Conservation (phyloP, 1,140 invertebrate species). For the Procambarus virginalis region DNA sequence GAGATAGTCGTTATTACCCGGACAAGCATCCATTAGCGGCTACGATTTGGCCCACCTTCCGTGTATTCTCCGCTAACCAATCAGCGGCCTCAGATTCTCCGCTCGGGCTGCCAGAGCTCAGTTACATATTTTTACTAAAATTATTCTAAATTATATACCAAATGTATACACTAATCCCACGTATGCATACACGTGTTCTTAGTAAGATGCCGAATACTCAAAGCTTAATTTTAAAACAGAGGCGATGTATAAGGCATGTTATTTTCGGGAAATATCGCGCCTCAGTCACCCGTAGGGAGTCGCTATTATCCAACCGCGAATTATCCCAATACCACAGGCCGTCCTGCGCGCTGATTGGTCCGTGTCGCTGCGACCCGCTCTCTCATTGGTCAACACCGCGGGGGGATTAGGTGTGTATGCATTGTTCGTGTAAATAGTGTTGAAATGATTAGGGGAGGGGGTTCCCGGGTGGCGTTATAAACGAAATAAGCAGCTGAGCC, state of each 20-base stretch:
- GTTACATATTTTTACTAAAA: neutral
- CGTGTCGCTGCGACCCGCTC: constrained; percentile 27
- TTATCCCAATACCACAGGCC: constrained; percentile 67
- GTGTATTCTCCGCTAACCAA: constrained; percentile 58
- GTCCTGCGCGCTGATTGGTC: constrained; percentile 61
- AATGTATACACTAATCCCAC: no score
- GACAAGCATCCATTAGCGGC: constrained; percentile 64
- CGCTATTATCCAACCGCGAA: constrained; percentile 68
- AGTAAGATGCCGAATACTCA: no score
- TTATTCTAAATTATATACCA: neutral
- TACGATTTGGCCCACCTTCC: constrained; percentile 61
- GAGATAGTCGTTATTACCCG: constrained; percentile 51
- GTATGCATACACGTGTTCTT: no score
- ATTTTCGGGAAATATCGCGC: constrained; percentile 21
- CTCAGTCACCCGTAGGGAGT: constrained; percentile 35
- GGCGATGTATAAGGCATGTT: neutral
- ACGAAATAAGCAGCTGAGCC: constrained; percentile 59
- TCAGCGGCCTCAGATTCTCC: constrained; percentile 29
- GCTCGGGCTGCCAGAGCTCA: neutral
- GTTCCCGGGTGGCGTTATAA: constrained; percentile 54
- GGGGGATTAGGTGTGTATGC: constrained; percentile 64
- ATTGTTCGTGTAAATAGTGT: constrained; percentile 68
- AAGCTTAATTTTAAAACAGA: no score
- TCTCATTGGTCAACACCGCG: constrained; percentile 63
- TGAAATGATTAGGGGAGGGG: constrained; percentile 59